Evolutionary conservation across 2,113 vertebrate species (phyloP).

Genomic region (Callipepla squamata): DNA sequence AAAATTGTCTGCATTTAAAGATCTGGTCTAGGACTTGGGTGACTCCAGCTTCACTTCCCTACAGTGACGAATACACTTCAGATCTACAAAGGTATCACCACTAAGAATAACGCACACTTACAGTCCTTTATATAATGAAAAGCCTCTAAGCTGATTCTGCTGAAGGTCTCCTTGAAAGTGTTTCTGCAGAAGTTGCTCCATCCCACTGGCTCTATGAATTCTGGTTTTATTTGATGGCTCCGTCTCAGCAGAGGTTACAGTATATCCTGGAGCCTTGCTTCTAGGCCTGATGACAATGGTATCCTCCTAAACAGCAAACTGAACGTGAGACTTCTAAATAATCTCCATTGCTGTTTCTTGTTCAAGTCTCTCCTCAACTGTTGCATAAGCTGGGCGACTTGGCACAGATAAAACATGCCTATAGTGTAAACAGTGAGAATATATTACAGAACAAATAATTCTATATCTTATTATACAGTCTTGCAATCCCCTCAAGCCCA

Average conservation of each 20-base stretch:
- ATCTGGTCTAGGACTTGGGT: background rate
- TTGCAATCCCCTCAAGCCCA: background rate
- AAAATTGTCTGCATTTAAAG: background rate
- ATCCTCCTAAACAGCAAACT: background rate
- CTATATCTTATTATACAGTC: background rate
- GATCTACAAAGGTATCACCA: background rate
- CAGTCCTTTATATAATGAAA: background rate
- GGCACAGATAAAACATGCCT: background rate
- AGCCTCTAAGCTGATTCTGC: background rate
- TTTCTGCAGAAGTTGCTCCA: background rate
- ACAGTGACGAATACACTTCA: background rate
- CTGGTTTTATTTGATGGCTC: background rate
- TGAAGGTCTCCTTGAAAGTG: background rate
- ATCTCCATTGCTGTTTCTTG: background rate
- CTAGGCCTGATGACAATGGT: background rate
- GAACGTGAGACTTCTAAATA: background rate
- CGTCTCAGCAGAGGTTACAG: background rate
- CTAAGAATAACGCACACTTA: background rate
- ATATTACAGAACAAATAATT: background rate
- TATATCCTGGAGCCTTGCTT: background rate
- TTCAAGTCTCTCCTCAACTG: background rate
- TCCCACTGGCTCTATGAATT: background rate
- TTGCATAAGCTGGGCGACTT: fast-evolving
- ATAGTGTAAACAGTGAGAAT: background rate
- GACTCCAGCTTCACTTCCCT: background rate